These are phyloP conservation scores for Drosophila orosa DNA, from an alignment of 1,140 invertebrate genomes.

Conservation along the genomic window DNA sequence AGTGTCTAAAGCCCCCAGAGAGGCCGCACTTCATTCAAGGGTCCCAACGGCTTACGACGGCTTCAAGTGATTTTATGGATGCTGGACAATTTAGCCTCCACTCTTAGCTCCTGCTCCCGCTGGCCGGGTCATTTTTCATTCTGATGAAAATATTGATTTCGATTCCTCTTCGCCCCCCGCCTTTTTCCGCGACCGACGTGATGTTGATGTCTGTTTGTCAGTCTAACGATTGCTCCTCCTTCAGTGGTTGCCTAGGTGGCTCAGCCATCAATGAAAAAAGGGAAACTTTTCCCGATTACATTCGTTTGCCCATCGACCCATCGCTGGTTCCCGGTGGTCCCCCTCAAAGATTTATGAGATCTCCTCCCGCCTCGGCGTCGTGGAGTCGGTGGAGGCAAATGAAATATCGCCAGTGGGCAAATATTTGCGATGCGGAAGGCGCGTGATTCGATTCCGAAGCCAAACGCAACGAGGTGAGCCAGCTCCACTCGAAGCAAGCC, in stretches of 20 bases:
- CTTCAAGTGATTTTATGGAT: constrained; percentile 58
- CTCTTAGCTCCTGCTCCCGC: not conserved
- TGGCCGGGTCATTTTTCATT: constrained; percentile 72
- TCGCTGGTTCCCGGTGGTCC: constrained; percentile 32
- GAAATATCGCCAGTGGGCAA: constrained; percentile 75
- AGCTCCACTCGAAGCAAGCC: constrained; percentile 18
- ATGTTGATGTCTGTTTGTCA: constrained; percentile 81
- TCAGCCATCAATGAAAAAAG: constrained; percentile 27
- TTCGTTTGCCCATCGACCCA: constrained; percentile 55
- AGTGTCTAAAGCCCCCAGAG: constrained; percentile 6
- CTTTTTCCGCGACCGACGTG: constrained; percentile 38
- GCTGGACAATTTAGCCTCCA: constrained; percentile 50
- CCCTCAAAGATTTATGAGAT: constrained; percentile 71
- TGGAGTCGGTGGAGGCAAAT: constrained; percentile 48
- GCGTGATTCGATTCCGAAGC: constrained; percentile 60
- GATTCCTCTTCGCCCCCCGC: constrained; percentile 7
- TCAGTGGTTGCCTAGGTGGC: constrained; percentile 59
- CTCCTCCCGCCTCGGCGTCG: constrained; percentile 42
- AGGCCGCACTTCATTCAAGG: constrained; percentile 40
- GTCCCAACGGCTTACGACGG: constrained; percentile 39
- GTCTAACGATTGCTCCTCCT: constrained; percentile 72
- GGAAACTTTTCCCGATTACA: constrained; percentile 52
- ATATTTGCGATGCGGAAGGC: constrained; percentile 70
- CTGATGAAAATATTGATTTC: constrained; percentile 79
- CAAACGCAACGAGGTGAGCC: constrained; percentile 44